Conservation (phyloP, 92 coral and sea anemone genomes). For the Porites cylindrica region DNA sequence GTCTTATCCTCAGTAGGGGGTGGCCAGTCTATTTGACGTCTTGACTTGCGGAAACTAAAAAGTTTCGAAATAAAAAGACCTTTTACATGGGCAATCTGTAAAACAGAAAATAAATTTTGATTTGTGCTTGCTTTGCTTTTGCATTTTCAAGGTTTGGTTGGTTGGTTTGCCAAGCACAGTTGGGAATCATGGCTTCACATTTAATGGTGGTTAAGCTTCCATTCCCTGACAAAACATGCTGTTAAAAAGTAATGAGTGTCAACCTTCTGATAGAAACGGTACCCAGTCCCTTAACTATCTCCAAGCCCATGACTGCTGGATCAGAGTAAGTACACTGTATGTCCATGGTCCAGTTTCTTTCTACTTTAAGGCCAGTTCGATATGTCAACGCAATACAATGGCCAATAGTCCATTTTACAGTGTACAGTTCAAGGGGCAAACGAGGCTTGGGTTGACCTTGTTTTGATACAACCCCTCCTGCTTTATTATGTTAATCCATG, state of each 20-base stretch:
- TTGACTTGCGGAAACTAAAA: no score
- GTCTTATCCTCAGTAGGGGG: no score
- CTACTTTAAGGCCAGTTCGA: not conserved
- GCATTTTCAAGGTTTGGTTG: slow-evolving; percentile 54
- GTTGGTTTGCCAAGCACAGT: slow-evolving; percentile 23
- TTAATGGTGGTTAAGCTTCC: slow-evolving; percentile 40
- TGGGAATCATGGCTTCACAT: slow-evolving; percentile 45
- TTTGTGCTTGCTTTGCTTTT: not conserved
- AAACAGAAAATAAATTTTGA: not conserved
- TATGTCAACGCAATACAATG: not conserved
- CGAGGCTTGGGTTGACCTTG: no score
- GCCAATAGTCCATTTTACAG: no score
- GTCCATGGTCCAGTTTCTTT: not conserved
- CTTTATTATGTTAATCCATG: no score
- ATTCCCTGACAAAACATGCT: slow-evolving; percentile 33
- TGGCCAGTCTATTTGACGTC: no score
- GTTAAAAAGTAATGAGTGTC: slow-evolving; percentile 60
- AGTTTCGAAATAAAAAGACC: not conserved
- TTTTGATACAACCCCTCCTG: no score
- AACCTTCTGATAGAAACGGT: slow-evolving; percentile 60
- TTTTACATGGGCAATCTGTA: not conserved
- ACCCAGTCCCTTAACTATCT: slow-evolving; percentile 37
- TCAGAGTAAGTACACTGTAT: slow-evolving; percentile 86
- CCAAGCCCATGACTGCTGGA: slow-evolving; percentile 97
- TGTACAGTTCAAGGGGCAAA: no score